These are phyloP conservation scores for Apamea anceps DNA, from an alignment of 2,888 invertebrate genomes.

Conservation along the genomic window DNA sequence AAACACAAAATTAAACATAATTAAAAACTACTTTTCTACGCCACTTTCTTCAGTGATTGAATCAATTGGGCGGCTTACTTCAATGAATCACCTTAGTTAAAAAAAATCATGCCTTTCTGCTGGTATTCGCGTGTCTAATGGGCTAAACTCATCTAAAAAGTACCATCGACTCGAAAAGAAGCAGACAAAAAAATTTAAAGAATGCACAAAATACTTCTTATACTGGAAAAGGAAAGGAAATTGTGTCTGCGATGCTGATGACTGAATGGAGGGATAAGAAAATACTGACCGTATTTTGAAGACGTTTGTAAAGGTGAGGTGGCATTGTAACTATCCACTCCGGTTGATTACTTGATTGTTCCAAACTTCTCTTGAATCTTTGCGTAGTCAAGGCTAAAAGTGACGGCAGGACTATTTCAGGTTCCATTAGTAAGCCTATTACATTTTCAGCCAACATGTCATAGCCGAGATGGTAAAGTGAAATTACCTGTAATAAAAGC, in stretches of 20 bases:
- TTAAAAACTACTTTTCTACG: not conserved
- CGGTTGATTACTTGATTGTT: slow-evolving; percentile 90
- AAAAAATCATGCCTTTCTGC: not conserved
- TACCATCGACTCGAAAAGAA: not conserved
- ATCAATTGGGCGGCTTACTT: not conserved
- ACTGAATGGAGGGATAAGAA: not conserved
- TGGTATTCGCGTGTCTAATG: not conserved
- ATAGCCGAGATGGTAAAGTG: slow-evolving; percentile 91
- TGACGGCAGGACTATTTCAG: slow-evolving; percentile 92
- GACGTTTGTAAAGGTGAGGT: slow-evolving; percentile 93
- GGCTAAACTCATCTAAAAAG: not conserved
- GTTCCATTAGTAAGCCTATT: slow-evolving; percentile 92
- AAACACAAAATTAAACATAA: slow-evolving; percentile 11
- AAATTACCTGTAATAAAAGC: slow-evolving; percentile 86
- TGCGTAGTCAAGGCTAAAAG: slow-evolving; percentile 95
- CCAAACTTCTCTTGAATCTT: slow-evolving; percentile 92
- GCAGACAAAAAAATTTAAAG: no score
- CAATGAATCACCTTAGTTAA: not conserved
- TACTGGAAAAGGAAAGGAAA: not conserved
- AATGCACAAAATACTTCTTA: not conserved
- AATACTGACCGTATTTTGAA: slow-evolving; percentile 91
- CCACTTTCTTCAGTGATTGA: not conserved
- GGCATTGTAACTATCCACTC: slow-evolving; percentile 94
- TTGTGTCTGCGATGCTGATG: not conserved
- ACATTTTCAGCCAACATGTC: slow-evolving; percentile 91